phyloP scores from a whole-genome alignment of 2,888 invertebrate species.

The Ornithoptera priamus region DNA sequence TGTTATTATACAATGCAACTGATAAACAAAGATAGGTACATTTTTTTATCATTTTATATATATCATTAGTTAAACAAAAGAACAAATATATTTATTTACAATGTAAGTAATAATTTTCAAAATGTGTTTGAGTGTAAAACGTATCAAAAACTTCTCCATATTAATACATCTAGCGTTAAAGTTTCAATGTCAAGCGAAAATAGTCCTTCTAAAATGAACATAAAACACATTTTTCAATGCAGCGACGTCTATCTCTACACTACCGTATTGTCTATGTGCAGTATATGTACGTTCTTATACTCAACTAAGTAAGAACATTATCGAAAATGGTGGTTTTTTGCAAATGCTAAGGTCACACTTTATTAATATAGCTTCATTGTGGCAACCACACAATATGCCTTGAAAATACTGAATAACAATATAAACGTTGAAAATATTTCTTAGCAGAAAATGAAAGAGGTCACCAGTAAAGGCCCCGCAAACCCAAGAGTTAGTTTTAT shows the following conservation, averaged over 20 bases:
- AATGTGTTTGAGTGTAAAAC: conserved; percentile 30
- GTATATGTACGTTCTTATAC: conserved; percentile 57
- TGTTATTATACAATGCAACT: conserved; percentile 8
- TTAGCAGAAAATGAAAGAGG: conserved; percentile 47
- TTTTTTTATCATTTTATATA: neutral
- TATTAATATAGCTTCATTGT: conserved; percentile 24
- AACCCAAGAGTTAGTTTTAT: conserved; percentile 63
- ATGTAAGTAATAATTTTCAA: neutral
- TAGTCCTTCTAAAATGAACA: conserved; percentile 45
- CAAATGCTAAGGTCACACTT: conserved; percentile 42
- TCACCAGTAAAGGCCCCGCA: conserved; percentile 67
- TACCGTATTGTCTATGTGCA: conserved; percentile 49
- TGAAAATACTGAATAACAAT: conserved; percentile 44
- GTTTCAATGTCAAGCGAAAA: conserved; percentile 40
- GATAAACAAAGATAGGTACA: conserved; percentile 14
- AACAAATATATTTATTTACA: neutral
- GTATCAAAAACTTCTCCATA: conserved; percentile 49
- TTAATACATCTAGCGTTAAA: conserved; percentile 51
- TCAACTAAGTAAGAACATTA: conserved; percentile 49
- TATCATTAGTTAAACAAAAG: neutral
- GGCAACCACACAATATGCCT: conserved; percentile 37
- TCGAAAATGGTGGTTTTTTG: conserved; percentile 35
- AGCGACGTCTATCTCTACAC: conserved; percentile 39
- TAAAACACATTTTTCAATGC: conserved; percentile 53
- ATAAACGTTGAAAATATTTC: conserved; percentile 24